These are phyloP conservation scores for Oryctolagus cuniculus DNA, from an alignment of 2,113 vertebrate species.

Conservation along the genomic window mOryCun1.1 NC_091432.1:228371501-228372000, in stretches of 20 bases:
- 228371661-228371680: conserved; percentile 72
- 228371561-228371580: conserved; percentile 80
- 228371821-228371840: background rate
- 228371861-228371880: background rate
- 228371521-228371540: conserved; percentile 26
- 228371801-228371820: background rate
- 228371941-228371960: background rate
- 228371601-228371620: conserved; percentile 82
- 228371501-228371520: background rate
- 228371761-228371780: background rate
- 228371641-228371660: conserved; percentile 75
- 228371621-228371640: conserved; percentile 82
- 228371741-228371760: conserved; percentile 8
- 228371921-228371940: accelerated
- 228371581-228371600: conserved; percentile 81
- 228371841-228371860: background rate
- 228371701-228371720: conserved; percentile 35
- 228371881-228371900: background rate
- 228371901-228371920: background rate
- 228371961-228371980: background rate
- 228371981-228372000: background rate
- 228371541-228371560: conserved; percentile 68
- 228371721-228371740: background rate
- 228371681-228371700: conserved; percentile 75
- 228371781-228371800: background rate